Percentiles rank a stretch among this genome's conserved stretches.
Conservation (phyloP, 2,113 vertebrate species). For the Peromyscus polionotus region DNA sequence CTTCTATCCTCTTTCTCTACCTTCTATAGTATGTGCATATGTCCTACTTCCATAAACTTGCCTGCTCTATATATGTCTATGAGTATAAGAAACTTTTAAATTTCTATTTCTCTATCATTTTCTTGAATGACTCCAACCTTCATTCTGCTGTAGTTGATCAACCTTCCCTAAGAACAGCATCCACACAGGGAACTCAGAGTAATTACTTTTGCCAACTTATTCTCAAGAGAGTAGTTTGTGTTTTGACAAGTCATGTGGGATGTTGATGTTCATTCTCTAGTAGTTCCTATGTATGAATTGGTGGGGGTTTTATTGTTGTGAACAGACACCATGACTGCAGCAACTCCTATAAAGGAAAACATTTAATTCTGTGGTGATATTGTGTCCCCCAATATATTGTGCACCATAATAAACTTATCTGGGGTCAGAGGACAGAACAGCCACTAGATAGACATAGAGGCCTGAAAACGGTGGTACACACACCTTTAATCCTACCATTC, state of each 20-base stretch:
- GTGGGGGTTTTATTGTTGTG: no score
- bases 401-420: no score
- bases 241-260: background rate
- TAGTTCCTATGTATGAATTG: background rate
- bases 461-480: no score
- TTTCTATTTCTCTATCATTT: background rate
- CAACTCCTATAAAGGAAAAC: no score
- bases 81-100: background rate
- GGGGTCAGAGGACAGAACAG: no score
- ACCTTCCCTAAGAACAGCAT: rapidly evolving
- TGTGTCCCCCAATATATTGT: no score
- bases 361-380: no score
- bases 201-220: background rate
- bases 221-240: background rate
- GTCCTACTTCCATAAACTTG: background rate
- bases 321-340: no score
- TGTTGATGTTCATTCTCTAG: background rate
- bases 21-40: no score
- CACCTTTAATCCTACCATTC: no score
- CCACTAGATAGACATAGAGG: no score
- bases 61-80: background rate
- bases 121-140: background rate
- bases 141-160: background rate
- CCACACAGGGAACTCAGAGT: background rate
- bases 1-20: background rate